Percentiles rank a stretch among this genome's conserved stretches.
Conservation (phyloP, 2,888 invertebrate species). For the Andrena camellia region DNA sequence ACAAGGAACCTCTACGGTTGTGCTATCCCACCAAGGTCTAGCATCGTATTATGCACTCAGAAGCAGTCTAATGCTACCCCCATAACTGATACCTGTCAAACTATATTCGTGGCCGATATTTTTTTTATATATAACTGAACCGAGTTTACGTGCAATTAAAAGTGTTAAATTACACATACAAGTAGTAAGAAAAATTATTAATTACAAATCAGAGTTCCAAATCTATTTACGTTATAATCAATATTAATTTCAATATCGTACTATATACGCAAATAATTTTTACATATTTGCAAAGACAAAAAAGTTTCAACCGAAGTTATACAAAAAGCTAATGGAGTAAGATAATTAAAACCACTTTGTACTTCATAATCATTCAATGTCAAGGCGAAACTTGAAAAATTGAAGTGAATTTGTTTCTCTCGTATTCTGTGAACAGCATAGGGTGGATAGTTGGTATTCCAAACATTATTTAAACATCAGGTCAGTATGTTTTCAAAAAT, state of each 20-base stretch:
- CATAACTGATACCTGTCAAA: slow-evolving; percentile 80
- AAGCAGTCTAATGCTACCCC: slow-evolving; percentile 82
- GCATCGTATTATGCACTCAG: slow-evolving; percentile 80
- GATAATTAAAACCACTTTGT: neutral
- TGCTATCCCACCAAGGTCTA: slow-evolving; percentile 85
- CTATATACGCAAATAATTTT: neutral
- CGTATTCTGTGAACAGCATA: neutral
- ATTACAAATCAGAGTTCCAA: neutral
- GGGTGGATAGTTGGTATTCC: neutral
- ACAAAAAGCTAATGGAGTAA: neutral
- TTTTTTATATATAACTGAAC: slow-evolving; percentile 77
- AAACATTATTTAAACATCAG: slow-evolving; percentile 71
- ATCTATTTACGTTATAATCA: neutral
- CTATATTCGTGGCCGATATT: slow-evolving; percentile 73
- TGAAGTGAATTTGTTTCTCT: neutral
- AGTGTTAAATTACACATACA: slow-evolving; percentile 3
- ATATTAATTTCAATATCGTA: neutral
- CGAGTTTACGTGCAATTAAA: slow-evolving; percentile 52
- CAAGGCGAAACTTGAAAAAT: neutral
- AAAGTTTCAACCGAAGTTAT: neutral
- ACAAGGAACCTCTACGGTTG: slow-evolving; percentile 85
- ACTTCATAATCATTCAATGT: neutral
- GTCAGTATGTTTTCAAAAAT: slow-evolving; percentile 78
- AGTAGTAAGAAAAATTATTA: neutral
- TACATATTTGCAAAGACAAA: neutral